Base-by-base conservation (phyloP, 2,888 invertebrate species). In the Aphidoletes aphidimyza region DNA sequence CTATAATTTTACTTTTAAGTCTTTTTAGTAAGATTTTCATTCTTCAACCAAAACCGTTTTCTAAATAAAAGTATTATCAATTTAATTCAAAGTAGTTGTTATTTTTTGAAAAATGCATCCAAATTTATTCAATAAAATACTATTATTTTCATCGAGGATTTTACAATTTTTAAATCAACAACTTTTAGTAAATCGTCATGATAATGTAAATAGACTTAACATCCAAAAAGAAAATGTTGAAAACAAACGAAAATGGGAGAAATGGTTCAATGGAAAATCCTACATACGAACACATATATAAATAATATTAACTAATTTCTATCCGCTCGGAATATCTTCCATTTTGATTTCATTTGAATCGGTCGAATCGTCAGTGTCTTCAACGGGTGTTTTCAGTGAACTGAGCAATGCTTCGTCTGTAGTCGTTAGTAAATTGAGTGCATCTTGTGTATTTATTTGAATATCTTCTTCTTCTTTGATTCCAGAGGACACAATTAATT, bases 331-430 rank as follows among this genome's bases (percentile, higher is more conserved):
- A 37, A 37, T 22, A 5, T 37, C 81, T 37, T 83, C 85, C 86
- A 0, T 86, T 85, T 47, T 88, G 89, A 45, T n/a, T 42, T 42
- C 45, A 45, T 0, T 83, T 42, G 83, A 83, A 83, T 83, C 83
- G 17, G 11, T 30, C 1, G 45, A 45, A 14, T 45, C 45, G 19
- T 45, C 45, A 17, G 90, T 87, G 87, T 22, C n/a, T n/a, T n/a
- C n/a, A n/a, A n/a, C n/a, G 85, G 86, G 85, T 88, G 88, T 83
- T 87, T 87, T 86, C 89, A 90, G 87, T 88, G 89, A 81, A n/a
- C 37, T 81, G 37, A 81, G n/a, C 19, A 37, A 9, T 17, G 30
- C 26, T 45, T 14, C 83, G 45, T 83, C 17, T 26, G 83, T 5
- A 42, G 85, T 87, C 87, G 42, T 86, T 86, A 45, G 84, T 86